These are phyloP conservation scores for Coleophora deauratella DNA, from an alignment of 2,888 invertebrate genomes.

Conservation along the genomic window DNA sequence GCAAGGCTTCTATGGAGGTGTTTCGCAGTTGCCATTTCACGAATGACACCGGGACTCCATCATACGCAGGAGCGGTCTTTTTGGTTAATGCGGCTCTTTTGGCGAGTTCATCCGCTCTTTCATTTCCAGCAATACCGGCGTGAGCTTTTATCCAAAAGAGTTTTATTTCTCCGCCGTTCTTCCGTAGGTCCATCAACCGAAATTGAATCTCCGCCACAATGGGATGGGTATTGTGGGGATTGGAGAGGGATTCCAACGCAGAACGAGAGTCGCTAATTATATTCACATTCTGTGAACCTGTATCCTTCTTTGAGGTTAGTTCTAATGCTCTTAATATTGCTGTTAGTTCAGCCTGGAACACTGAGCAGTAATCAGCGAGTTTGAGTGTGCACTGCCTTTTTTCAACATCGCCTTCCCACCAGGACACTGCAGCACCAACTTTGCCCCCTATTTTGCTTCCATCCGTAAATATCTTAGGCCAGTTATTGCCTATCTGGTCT, in stretches of 20 bases:
- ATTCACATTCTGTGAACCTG: neutral
- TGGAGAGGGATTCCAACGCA: neutral
- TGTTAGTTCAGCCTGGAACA: neutral
- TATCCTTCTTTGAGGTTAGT: neutral
- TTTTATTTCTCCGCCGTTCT: neutral
- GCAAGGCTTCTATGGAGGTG: neutral
- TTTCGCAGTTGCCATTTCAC: neutral
- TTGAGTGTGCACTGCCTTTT: neutral
- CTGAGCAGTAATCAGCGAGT: neutral
- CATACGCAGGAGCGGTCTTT: neutral
- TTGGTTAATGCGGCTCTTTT: neutral
- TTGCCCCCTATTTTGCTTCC: neutral
- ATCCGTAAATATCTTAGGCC: neutral
- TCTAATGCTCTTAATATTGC: neutral
- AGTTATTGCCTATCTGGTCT: neutral
- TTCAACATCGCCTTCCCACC: neutral
- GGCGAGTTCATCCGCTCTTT: neutral
- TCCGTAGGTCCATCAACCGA: neutral
- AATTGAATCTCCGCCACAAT: neutral
- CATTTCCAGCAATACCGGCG: neutral
- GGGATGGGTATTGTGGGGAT: neutral
- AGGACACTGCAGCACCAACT: neutral
- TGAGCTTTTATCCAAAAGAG: neutral
- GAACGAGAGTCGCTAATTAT: neutral
- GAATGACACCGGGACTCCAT: neutral